Evolutionary conservation across 92 coral and sea anemone species (phyloP), one percentile per base, ranked within the genome.

Genomic region (Desmophyllum pertusum): DNA sequence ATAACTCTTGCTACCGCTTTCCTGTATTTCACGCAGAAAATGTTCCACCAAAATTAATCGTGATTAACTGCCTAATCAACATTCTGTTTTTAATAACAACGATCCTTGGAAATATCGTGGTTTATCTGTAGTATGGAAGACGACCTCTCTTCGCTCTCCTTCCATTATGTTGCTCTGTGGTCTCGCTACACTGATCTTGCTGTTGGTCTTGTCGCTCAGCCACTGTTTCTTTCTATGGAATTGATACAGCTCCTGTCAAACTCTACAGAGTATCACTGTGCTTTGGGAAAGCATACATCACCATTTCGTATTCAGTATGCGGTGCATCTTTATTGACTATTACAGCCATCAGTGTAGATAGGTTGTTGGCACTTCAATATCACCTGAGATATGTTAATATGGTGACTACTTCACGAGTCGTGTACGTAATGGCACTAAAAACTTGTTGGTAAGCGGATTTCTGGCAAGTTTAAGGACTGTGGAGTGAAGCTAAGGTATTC

Each of bases 331-430:
- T 72, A 17, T n/a, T 41, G 55, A 72, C 77, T 17, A 38, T 72
- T 2, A 72, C 77, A 72, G 23, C 57, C 23, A 72, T 72, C 77
- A 72, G 77, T 17, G 23, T 25, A 45, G 77, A 72, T 9, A 72
- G 77, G 77, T 72, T 72, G 5, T 45, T 41, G 41, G 77, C 77
- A 3, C 31, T 72, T 9, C 77, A 72, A 23, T 72, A 72, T 46
- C 76, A 41, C 29, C 17, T 71, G 14, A 10, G 77, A 27, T 72
- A 42, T 40, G 51, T 36, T 36, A 72, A 43, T 23, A 72, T 72
- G 9, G 29, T 30, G 23, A 72, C 77, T 23, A 10, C 42, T 43
- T 55, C 45, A 72, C 19, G 57, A 25, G 57, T 42, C 38, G 10
- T 27, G 10, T 72, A 27, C 30, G 29, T 72, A 41, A 40, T 43